phyloP scores from a whole-genome alignment of 2,113 vertebrate species.

The Zeus faber region DNA sequence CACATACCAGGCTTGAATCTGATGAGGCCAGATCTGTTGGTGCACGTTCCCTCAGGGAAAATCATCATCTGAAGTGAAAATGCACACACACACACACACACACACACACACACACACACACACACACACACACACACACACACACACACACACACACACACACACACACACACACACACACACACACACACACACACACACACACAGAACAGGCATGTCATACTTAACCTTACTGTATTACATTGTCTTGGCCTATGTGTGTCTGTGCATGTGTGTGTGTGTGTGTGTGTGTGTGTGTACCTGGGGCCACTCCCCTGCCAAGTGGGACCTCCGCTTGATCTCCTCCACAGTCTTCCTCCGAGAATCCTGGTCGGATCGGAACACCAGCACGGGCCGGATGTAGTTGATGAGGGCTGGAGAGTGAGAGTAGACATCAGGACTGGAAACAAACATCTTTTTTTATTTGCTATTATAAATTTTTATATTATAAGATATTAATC shows the following conservation, averaged over 20 bases:
- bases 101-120: not conserved
- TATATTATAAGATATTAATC: too few relatives aligned
- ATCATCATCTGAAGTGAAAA: slow-evolving; percentile 88
- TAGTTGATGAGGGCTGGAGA: slow-evolving; percentile 88
- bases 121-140: not conserved
- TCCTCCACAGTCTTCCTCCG: slow-evolving; percentile 92
- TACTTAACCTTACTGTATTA: too few relatives aligned
- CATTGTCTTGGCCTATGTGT: not conserved
- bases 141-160: not conserved
- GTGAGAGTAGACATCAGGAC: too few relatives aligned
- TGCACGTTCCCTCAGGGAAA: slow-evolving; percentile 94
- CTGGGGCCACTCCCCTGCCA: slow-evolving; percentile 91
- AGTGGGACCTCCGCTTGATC: slow-evolving; percentile 83
- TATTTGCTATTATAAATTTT: too few relatives aligned
- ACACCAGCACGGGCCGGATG: slow-evolving; percentile 91
- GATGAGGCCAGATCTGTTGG: slow-evolving; percentile 91
- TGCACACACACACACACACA: slow-evolving; percentile 17
- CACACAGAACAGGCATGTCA: too few relatives aligned
- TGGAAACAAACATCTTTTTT: too few relatives aligned
- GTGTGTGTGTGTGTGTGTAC: slow-evolving; percentile 58
- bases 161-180: slow-evolving; percentile 8
- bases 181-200: not conserved
- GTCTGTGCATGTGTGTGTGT: not conserved
- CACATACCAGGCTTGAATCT: slow-evolving; percentile 92
- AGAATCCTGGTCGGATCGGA: slow-evolving; percentile 89